These are phyloP conservation scores for Furnarius figulus DNA, from an alignment of 2,113 vertebrate genomes.

Conservation along the genomic window DNA sequence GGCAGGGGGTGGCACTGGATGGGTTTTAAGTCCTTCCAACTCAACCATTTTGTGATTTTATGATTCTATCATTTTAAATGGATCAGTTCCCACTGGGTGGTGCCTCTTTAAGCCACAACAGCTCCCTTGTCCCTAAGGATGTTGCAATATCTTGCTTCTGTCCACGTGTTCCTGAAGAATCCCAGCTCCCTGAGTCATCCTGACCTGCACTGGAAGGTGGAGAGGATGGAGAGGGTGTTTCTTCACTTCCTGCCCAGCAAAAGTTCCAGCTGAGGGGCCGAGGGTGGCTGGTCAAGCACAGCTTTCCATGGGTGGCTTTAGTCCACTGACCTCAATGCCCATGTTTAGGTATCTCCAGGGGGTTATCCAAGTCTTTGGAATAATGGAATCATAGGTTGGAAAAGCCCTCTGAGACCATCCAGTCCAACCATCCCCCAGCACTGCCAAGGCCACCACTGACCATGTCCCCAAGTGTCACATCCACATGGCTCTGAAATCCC, in stretches of 20 bases:
- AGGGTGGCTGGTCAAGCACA: background rate
- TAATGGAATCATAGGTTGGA: background rate
- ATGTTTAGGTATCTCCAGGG: background rate
- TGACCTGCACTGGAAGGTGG: background rate
- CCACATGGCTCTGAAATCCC: background rate
- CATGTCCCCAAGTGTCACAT: background rate
- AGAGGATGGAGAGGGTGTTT: background rate
- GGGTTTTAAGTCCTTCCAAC: rapidly evolving
- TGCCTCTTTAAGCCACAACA: background rate
- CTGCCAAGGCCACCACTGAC: background rate
- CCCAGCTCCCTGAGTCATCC: rapidly evolving
- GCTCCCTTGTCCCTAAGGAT: background rate
- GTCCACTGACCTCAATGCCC: background rate
- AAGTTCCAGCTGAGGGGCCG: background rate
- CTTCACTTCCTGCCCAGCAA: background rate
- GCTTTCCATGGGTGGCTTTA: background rate
- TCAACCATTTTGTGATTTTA: background rate
- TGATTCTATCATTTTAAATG: background rate
- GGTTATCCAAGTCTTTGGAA: background rate
- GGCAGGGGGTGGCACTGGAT: background rate
- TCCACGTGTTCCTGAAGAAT: background rate
- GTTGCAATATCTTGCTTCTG: background rate
- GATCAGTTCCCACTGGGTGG: background rate
- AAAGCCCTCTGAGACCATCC: background rate
- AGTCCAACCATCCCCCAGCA: background rate